Conservation (phyloP, 2,888 invertebrate genomes). For the Axea sp. region DNA sequence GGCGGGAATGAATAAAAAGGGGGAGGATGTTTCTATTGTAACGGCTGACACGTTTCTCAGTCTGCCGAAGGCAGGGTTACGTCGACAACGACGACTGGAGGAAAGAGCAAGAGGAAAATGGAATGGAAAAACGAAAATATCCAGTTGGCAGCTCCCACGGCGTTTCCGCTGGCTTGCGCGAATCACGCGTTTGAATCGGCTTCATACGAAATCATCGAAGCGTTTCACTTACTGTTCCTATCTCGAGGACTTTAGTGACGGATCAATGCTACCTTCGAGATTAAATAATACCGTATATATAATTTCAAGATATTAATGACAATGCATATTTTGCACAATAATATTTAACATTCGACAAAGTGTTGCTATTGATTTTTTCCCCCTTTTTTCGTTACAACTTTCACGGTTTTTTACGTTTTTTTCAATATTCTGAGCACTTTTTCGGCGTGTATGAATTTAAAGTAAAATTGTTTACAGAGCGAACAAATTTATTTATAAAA, state of each 20-base stretch:
- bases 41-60: constrained; percentile 61
- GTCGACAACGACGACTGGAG: constrained; percentile 54
- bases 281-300: constrained; percentile 58
- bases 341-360: constrained; percentile 18
- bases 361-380: not conserved
- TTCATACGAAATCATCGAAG: constrained; percentile 64
- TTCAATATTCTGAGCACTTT: constrained; percentile 4
- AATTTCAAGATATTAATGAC: constrained; percentile 23
- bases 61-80: constrained; percentile 56
- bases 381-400: not conserved
- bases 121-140: constrained; percentile 63
- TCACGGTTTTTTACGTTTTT: not conserved
- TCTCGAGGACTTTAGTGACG: constrained; percentile 61
- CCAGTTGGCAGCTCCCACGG: constrained; percentile 64
- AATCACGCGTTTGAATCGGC: constrained; percentile 63
- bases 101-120: constrained; percentile 63
- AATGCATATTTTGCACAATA: constrained; percentile 19
- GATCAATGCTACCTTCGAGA: constrained; percentile 58
- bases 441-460: constrained; percentile 1
- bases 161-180: constrained; percentile 64
- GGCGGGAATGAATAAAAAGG: constrained; percentile 3
- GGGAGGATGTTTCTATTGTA: constrained; percentile 62
- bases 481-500: constrained; percentile 6
- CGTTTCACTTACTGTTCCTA: constrained; percentile 58
- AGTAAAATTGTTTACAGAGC: constrained; percentile 8